These are phyloP conservation scores for Lateolabrax maculatus DNA, from an alignment of 2,797 vertebrate species.

Conservation along the genomic window DNA sequence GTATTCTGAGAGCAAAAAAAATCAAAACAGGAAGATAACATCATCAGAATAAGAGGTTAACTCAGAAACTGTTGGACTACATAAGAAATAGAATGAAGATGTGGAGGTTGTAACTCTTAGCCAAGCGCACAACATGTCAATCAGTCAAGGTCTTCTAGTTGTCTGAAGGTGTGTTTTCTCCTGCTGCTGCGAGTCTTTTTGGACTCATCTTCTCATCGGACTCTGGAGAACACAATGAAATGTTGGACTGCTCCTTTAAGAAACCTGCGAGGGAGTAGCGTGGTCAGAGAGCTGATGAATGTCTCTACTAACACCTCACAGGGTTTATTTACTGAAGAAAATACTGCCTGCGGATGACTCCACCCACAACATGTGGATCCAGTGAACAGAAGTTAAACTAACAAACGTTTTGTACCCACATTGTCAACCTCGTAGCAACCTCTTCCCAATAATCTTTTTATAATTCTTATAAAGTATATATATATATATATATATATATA, in stretches of 20 bases:
- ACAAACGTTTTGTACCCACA: constrained; percentile 13
- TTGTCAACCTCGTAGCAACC: neutral
- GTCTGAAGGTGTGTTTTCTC: neutral
- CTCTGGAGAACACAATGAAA: neutral
- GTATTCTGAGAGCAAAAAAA: constrained; percentile 6
- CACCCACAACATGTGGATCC: neutral
- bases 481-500: no score
- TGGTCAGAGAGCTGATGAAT: constrained; percentile 12
- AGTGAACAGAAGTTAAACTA: neutral
- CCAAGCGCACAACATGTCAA: neutral
- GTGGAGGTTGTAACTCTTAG: no score
- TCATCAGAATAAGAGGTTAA: no score
- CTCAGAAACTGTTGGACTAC: no score
- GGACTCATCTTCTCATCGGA: neutral
- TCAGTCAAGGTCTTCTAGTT: no score
- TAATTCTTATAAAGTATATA: constrained; percentile 6
- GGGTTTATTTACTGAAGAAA: neutral
- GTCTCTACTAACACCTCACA: neutral
- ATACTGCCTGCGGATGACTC: constrained; percentile 6
- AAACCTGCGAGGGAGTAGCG: neutral
- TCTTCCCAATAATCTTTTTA: constrained; percentile 15
- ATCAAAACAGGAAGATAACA: no score
- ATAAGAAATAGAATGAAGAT: no score
- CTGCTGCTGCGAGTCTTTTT: neutral
- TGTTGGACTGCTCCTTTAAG: constrained; percentile 9